phyloP scores from a whole-genome alignment of 2,888 invertebrate species.

The Eupithecia tripunctaria region DNA sequence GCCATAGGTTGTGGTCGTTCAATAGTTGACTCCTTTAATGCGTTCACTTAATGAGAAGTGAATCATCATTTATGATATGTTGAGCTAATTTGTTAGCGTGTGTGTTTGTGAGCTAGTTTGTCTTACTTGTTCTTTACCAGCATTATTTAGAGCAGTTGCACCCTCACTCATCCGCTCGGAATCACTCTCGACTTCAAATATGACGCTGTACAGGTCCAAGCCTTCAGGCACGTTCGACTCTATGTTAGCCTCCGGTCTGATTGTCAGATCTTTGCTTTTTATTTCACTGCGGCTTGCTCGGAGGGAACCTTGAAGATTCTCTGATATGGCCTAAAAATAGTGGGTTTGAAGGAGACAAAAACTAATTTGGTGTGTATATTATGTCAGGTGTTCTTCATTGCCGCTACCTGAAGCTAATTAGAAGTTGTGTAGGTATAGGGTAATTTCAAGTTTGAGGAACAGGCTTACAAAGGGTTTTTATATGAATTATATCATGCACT shows the following conservation, averaged over 20 bases:
- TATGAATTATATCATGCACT: neutral
- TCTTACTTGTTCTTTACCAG: slow-evolving; percentile 65
- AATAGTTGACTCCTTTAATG: no score
- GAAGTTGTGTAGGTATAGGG: neutral
- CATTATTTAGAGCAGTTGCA: slow-evolving; percentile 58
- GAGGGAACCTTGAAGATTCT: slow-evolving; percentile 70
- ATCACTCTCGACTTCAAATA: slow-evolving; percentile 78
- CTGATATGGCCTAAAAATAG: slow-evolving; percentile 73
- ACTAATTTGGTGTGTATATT: neutral
- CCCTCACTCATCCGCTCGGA: slow-evolving; percentile 72
- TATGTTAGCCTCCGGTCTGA: slow-evolving; percentile 78
- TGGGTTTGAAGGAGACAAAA: neutral
- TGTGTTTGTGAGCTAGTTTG: no score
- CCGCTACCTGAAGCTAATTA: neutral
- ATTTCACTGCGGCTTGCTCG: slow-evolving; percentile 73
- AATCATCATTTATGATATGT: no score
- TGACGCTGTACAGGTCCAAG: slow-evolving; percentile 74
- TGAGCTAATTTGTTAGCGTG: no score
- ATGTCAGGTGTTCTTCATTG: neutral
- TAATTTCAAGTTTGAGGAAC: neutral
- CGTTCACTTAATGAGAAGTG: no score
- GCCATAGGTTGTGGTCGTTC: no score
- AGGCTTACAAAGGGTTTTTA: neutral
- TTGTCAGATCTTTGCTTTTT: slow-evolving; percentile 74
- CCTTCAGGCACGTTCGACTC: slow-evolving; percentile 78